Evolutionary conservation across 2,888 invertebrate genomes (phyloP), one percentile per base, ranked within the genome.

Genomic region (Trimorus sp.): DNA sequence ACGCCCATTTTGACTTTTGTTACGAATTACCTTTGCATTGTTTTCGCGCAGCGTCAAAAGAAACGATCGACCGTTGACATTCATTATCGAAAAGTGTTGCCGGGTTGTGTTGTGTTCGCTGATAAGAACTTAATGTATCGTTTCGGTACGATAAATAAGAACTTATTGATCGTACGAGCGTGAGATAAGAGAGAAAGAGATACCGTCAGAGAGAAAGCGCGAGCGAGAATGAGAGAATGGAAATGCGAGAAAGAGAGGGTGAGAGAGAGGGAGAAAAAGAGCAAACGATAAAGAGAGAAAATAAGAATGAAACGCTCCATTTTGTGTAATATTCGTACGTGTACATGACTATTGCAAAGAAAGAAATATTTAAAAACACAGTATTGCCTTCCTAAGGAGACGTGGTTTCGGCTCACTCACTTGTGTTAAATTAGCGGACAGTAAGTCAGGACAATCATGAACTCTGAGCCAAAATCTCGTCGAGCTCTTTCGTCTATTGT

Each of bases 361-460:
- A 70, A 70, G 63, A 81, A 74, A 82, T 82, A 84, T 51, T 65
- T 40, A 79, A 82, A 86, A 87, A 90, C 89, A 90, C 90, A 90
- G 89, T 88, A 90, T 90, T 90, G 90, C 91, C 90, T 91, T 90
- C 87, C 88, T 88, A 84, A 84, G 59, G 82, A 81, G 86, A 85
- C 86, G 84, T 84, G 85, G 86, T 84, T 86, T 87, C 85, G 88
- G 85, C 83, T 86, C 86, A 86, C 79, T 85, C 82, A 85, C 87
- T 85, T 85, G 82, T 84, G 89, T 89, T 89, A 87, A 86, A 86
- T 89, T 91, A 87, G 85, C 89, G 86, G 90, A 90, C 90, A 91
- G 91, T 91, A 91, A 90, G 86, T 88, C 85, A 80, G 86, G 89
- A 89, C 89, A 89, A 89, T 89, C 89, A 88, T 81, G 37, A 75